Base-by-base conservation (phyloP, 2,888 invertebrate genomes). In the Limnephilus marmoratus region DNA sequence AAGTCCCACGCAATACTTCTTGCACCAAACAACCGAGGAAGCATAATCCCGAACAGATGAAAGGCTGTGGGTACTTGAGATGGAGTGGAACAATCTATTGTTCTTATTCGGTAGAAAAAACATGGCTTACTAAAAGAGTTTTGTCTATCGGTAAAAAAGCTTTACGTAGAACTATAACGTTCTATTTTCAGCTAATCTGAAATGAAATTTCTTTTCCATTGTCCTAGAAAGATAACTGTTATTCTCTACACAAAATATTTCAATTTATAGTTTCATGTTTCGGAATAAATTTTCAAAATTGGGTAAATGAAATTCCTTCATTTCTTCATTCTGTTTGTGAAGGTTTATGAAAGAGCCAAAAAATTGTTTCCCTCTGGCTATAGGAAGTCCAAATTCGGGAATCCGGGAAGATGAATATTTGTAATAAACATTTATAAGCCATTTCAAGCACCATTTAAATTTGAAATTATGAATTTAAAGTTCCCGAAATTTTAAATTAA, bases 21-120 rank as follows among this genome's bases (percentile, higher is more conserved):
- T 45, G 86, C 86, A 29, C 29, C 29, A 11, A 86, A 29, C 45
- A 49, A 49, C 7, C 29, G 37, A 11, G 29, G 29, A 4, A 45
- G 49, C 24, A 86, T 86, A 86, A 86, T 86, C 86, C 86, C 15
- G 45, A 86, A 86, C 29, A 86, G 45, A 86, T 86, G 86, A 86
- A 86, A 4, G 41, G 9, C 86, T 86, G 41, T 68, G 86, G 29
- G 29, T 83, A 49, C 45, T 49, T 49, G 49, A n/a, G n/a, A 49
- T 49, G 11, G 15, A 29, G 29, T 24, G 86, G n/a, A 41, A 86
- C 37, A 86, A 86, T 68, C 24, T 68, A 9, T 68, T 68, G 68
- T 68, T 68, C 24, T 68, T 68, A 68, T 24, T 68, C 9, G 68
- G 9, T 24, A 68, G 24, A 68, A 68, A 68, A 68, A n/a, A 68